phyloP scores from a whole-genome alignment of 2,113 vertebrate genomes.

The Cyphomyrus discorhynchus region DNA sequence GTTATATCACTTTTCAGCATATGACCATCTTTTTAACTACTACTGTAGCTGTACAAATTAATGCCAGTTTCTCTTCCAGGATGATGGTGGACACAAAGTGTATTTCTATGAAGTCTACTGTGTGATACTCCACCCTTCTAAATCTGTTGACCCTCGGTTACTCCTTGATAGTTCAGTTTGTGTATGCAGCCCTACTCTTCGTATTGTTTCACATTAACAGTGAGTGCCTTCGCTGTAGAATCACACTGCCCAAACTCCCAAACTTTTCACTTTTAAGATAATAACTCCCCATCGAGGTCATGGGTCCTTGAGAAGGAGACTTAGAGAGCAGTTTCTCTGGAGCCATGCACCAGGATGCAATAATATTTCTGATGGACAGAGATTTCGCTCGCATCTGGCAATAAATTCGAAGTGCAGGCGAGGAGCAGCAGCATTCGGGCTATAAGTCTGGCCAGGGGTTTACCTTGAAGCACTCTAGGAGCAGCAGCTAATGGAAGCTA shows the following conservation, averaged over 20 bases:
- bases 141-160: too few species aligned
- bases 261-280: conserved; percentile 14
- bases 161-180: background rate
- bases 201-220: background rate
- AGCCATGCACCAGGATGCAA: background rate
- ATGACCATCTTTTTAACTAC: background rate
- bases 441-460: background rate
- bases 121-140: background rate
- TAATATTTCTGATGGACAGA: conserved; percentile 15
- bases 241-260: background rate
- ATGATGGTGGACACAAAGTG: background rate
- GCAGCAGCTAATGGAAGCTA: conserved; percentile 12
- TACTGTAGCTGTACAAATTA: background rate
- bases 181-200: background rate
- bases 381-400: background rate
- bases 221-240: background rate
- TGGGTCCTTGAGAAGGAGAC: background rate
- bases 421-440: background rate
- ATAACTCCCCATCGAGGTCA: background rate
- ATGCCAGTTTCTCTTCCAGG: background rate
- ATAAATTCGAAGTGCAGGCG: background rate
- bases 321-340: background rate
- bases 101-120: background rate
- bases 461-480: conserved; percentile 18
- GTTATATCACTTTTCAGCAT: background rate